A percentile compares a stretch with the other conserved stretches of the same genome.
Conservation (phyloP, 1,140 invertebrate genomes). For the Holcopasites calliopsidis region DNA sequence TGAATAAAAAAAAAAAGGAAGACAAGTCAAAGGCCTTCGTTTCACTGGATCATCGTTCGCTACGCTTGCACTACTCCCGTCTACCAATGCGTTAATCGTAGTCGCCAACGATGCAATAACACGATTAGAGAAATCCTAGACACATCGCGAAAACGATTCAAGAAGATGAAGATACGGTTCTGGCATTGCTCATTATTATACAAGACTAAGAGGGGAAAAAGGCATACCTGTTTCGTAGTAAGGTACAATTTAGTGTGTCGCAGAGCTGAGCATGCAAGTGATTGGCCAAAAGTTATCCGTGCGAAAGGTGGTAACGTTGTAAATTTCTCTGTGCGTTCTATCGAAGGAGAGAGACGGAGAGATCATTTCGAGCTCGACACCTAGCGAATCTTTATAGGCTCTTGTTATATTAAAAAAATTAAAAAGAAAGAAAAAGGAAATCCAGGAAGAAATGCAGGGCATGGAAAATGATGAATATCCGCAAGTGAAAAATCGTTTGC, state of each 20-base stretch:
- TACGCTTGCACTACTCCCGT: background rate
- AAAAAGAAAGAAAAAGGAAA: slow-evolving; percentile 23
- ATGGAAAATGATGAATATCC: slow-evolving; percentile 14
- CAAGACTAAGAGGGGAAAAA: slow-evolving; percentile 62
- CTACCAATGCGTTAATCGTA: background rate
- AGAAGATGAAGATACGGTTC: slow-evolving; percentile 57
- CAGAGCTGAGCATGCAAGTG: slow-evolving; percentile 48
- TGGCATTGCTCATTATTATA: slow-evolving; percentile 68
- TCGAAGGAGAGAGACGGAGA: background rate
- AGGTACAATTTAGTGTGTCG: slow-evolving; percentile 45
- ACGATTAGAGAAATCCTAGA: background rate
- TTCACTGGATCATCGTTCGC: background rate
- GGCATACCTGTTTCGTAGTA: slow-evolving; percentile 53
- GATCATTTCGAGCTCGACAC: slow-evolving; percentile 37
- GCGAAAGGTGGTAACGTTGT: slow-evolving; percentile 32
- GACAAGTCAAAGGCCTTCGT: too few relatives aligned
- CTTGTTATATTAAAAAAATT: slow-evolving; percentile 45
- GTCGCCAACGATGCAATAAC: background rate
- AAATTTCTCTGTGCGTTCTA: slow-evolving; percentile 36
- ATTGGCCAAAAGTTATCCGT: slow-evolving; percentile 61
- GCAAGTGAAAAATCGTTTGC: slow-evolving; percentile 1
- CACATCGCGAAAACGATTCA: slow-evolving; percentile 6
- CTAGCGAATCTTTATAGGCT: slow-evolving; percentile 52
- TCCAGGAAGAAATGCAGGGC: background rate
- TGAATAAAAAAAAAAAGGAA: slow-evolving; percentile 43